Percentiles rank a stretch among this genome's conserved stretches.
These are phyloP conservation scores for Drosophila affinis DNA, from an alignment of 2,888 invertebrate genomes.

Conservation along the genomic window DNA sequence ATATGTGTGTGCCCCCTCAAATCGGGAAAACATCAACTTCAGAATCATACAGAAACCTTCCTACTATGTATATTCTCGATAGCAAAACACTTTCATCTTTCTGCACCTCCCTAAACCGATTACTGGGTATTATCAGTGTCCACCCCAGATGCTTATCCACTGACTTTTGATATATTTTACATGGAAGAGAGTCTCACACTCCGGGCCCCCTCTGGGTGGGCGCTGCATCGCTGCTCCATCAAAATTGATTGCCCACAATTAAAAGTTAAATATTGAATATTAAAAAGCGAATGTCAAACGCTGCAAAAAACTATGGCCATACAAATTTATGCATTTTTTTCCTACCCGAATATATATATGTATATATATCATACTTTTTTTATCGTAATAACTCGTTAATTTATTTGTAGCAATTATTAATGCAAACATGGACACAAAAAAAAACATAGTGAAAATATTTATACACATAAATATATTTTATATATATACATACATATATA, in stretches of 20 bases:
- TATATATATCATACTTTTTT: conserved; percentile 42
- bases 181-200: conserved; percentile 13
- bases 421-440: conserved; percentile 56
- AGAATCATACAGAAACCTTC: no score
- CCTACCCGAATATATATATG: conserved; percentile 8
- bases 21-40: no score
- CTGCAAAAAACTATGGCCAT: conserved; percentile 15
- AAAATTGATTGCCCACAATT: conserved; percentile 77
- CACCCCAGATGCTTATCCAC: neutral
- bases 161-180: conserved; percentile 66
- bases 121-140: neutral
- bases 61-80: no score
- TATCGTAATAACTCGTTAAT: conserved; percentile 68
- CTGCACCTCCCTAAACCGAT: neutral
- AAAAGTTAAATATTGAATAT: conserved; percentile 77
- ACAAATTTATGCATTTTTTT: conserved; percentile 33
- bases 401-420: conserved; percentile 78
- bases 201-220: conserved; percentile 1
- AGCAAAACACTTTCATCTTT: no score
- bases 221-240: conserved; percentile 32
- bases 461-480: conserved; percentile 26
- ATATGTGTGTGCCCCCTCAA: no score
- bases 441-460: conserved; percentile 1
- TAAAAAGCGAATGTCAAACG: conserved; percentile 59
- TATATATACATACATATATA: neutral